Conservation (phyloP, 2,888 invertebrate genomes). For the Drosophila glabriapex region DNA sequence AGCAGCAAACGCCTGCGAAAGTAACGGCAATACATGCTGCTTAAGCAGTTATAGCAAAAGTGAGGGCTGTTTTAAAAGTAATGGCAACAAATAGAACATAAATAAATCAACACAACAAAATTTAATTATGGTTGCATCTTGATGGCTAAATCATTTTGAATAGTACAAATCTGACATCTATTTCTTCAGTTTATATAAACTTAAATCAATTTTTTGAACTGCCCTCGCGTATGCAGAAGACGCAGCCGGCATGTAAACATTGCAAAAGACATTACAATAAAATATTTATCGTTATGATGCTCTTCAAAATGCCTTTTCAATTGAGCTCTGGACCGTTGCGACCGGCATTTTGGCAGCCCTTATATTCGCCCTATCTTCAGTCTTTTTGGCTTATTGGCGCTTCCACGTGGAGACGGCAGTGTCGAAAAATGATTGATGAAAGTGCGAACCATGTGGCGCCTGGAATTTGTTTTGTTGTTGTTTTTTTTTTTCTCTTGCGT, state of each 20-base stretch:
- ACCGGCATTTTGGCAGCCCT: slow-evolving; percentile 45
- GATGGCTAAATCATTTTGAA: neutral
- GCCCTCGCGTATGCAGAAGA: slow-evolving; percentile 48
- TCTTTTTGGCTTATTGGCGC: slow-evolving; percentile 40
- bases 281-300: slow-evolving; percentile 83
- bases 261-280: slow-evolving; percentile 79
- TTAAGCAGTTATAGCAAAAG: slow-evolving; percentile 47
- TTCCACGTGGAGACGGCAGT: slow-evolving; percentile 12
- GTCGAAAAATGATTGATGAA: slow-evolving; percentile 71
- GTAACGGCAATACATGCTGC: slow-evolving; percentile 69
- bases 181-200: neutral
- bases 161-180: neutral
- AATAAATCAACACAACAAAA: neutral
- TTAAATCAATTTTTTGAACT: neutral
- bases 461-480: slow-evolving; percentile 1
- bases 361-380: neutral
- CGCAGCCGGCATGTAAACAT: slow-evolving; percentile 70
- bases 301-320: slow-evolving; percentile 82
- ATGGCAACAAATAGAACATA: neutral
- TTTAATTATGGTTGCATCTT: neutral
- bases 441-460: slow-evolving; percentile 21
- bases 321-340: slow-evolving; percentile 65
- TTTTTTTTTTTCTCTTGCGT: neutral
- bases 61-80: slow-evolving; percentile 18
- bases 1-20: slow-evolving; percentile 46